Evolutionary conservation across 2,113 vertebrate genomes (phyloP), one percentile per base, ranked within the genome.

Genomic region (Herpetotheres cachinnans): DNA sequence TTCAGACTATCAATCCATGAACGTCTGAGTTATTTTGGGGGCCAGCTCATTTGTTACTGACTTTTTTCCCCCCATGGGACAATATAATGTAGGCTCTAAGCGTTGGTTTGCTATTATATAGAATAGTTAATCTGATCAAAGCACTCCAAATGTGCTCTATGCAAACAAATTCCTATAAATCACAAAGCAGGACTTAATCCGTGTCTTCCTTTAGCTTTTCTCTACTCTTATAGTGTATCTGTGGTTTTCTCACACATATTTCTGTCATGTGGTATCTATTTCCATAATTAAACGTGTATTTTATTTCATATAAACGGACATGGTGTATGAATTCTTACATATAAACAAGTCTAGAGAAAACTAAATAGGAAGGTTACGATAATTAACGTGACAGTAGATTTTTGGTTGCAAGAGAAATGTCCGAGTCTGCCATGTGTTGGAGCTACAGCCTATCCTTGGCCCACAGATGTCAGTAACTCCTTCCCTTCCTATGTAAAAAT

Each of bases 111-210:
- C 77, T 95, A 70, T 93, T 59, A 49, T 34, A 80, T 24, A 44
- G 81, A 82, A 21, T 5, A 84, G 67, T 72, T 93, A 66, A 90
- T 90, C 42, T 86, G 71, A 95, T 93, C 86, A 95, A 86, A 95
- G 69, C 32, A 47, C 54, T 76, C 56, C 3, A 15, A 86, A 77
- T 71, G 69, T 80, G 65, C 70, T 58, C 34, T 54, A 2, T 81
- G 29, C 47, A 92, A 97, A 93, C 61, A 96, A 94, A 95, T 73
- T 66, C 79, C 77, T 76, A 5, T 47, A 92, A 89, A 86, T 76
- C 38, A 83, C 78, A 65, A 76, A 73, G 63, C 69, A 77, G 65
- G 47, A 34, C 16, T 76, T 70, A 36, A 38, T 77, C 22, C 58
- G 24, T 71, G 70, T 70, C 44, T 14, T 50, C 27, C 79, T 70